phyloP scores from a whole-genome alignment of 30 jellyfish, hydroid and myxozoan genomes.

The Pelagia noctiluca region DNA sequence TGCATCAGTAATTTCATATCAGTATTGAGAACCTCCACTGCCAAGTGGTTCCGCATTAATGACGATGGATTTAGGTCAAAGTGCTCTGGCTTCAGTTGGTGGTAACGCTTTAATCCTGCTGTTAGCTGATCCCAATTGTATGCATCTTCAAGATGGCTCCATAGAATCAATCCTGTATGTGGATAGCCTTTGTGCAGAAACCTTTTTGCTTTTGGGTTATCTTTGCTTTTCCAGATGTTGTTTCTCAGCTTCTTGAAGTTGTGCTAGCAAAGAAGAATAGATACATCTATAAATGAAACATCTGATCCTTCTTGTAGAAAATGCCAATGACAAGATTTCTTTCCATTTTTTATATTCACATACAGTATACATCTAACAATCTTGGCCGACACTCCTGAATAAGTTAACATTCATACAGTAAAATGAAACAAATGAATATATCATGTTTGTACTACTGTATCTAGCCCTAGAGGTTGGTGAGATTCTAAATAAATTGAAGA shows the following conservation, averaged over 20 bases:
- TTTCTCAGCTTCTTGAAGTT: slow-evolving; percentile 20
- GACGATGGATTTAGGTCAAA: neutral
- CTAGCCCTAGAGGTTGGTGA: slow-evolving; percentile 5
- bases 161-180: slow-evolving; percentile 4
- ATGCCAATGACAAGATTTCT: slow-evolving; percentile 1
- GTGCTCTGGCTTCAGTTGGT: slow-evolving; percentile 19
- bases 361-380: slow-evolving; percentile 1
- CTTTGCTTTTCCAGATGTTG: slow-evolving; percentile 7
- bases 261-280: neutral
- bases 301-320: neutral
- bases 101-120: neutral
- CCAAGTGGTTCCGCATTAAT: slow-evolving; percentile 15
- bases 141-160: slow-evolving; percentile 21
- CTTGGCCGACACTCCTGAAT: slow-evolving; percentile 9
- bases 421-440: neutral
- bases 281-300: neutral
- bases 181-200: slow-evolving; percentile 1
- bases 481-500: neutral
- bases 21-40: slow-evolving; percentile 34
- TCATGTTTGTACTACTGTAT: slow-evolving; percentile 2
- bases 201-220: slow-evolving; percentile 1
- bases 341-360: neutral
- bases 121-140: slow-evolving; percentile 5
- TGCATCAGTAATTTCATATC: slow-evolving; percentile 5
- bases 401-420: slow-evolving; percentile 1